Base-by-base conservation (phyloP, 2,888 invertebrate species). In the Caenorhabditis sp. region DNA sequence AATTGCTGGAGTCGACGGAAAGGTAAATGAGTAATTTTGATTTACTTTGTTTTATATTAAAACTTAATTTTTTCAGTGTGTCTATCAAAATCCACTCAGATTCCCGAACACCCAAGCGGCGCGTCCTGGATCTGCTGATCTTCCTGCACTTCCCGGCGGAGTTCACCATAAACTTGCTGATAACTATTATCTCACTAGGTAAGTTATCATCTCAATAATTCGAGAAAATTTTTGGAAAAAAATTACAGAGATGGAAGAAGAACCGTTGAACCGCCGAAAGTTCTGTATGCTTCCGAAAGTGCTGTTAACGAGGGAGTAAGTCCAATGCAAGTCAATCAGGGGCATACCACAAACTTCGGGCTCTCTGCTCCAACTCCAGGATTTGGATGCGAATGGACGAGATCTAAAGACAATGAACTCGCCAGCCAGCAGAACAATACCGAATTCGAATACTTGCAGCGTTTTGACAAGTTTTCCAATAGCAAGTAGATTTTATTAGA, bases 101-200 rank as follows among this genome's bases (percentile, higher is more conserved):
- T 91, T 88, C 81, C 90, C 91, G 24, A 88, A 88, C 58, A 89
- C 88, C 11, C 91, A 91, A 65, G 65, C 91, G 3, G 81, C 89
- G 68, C 95, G 97, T 89, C 67, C 96, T 96, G 91, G 96, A 96
- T 26, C 95, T 93, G 18, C 97, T 97, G 56, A 92, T 97, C 64
- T 83, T 6, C 86, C 86, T 18, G 67, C 71, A 11, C 80, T 90
- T 18, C 90, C 97, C 96, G 22, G 95, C 94, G 82, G 97, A 11
- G 95, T 95, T 1, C 93, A 95, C 35, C 95, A 96, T 92, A 94
- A 95, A 89, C 93, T 96, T 80, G 94, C 95, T 15, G 94, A 94
- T 58, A 96, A 97, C 92, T 96, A 96, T 92, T 97, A 98, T 95
- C 93, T 81, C 22, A 82, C 82, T 11, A 83, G 84, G 85, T 85